These are phyloP conservation scores for Drosophila meridionalis DNA, from an alignment of 2,888 invertebrate genomes.

Conservation along the genomic window DNA sequence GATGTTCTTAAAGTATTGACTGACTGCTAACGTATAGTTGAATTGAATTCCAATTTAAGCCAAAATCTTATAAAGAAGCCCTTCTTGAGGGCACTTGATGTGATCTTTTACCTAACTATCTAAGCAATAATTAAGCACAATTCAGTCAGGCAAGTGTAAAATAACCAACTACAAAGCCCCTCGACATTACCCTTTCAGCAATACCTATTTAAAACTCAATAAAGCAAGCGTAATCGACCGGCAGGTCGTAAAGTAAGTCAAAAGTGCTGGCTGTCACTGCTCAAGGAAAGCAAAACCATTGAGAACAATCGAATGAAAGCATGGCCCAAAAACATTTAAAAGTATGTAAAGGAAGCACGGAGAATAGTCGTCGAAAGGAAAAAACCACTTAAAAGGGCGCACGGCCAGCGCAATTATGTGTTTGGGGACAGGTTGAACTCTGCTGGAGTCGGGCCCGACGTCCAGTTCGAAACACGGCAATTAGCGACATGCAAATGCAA, in stretches of 20 bases:
- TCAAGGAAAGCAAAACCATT: slow-evolving; percentile 58
- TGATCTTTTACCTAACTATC: not conserved
- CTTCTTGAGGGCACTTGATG: slow-evolving; percentile 4
- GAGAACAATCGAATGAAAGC: slow-evolving; percentile 53
- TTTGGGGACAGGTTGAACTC: slow-evolving; percentile 15
- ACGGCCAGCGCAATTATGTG: slow-evolving; percentile 26
- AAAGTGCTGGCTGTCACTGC: slow-evolving; percentile 53
- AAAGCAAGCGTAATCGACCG: slow-evolving; percentile 60
- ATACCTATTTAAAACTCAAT: slow-evolving; percentile 58
- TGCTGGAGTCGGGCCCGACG: slow-evolving; percentile 13
- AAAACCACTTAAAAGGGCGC: slow-evolving; percentile 12
- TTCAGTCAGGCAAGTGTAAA: slow-evolving; percentile 2
- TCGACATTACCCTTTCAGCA: slow-evolving; percentile 12
- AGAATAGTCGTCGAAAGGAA: slow-evolving; percentile 14
- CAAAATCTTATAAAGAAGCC: slow-evolving; percentile 4
- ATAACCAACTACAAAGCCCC: not conserved
- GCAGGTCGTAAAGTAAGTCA: slow-evolving; percentile 68
- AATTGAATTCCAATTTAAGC: slow-evolving; percentile 16
- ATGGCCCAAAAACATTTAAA: slow-evolving; percentile 67
- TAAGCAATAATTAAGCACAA: slow-evolving; percentile 9
- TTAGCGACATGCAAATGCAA: slow-evolving; percentile 74
- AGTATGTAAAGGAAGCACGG: slow-evolving; percentile 42
- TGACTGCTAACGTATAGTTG: slow-evolving; percentile 24
- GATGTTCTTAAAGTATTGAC: slow-evolving; percentile 16
- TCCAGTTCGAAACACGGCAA: slow-evolving; percentile 76